Conservation (phyloP, 2,797 vertebrate species). For the Naso thynnoides region DNA sequence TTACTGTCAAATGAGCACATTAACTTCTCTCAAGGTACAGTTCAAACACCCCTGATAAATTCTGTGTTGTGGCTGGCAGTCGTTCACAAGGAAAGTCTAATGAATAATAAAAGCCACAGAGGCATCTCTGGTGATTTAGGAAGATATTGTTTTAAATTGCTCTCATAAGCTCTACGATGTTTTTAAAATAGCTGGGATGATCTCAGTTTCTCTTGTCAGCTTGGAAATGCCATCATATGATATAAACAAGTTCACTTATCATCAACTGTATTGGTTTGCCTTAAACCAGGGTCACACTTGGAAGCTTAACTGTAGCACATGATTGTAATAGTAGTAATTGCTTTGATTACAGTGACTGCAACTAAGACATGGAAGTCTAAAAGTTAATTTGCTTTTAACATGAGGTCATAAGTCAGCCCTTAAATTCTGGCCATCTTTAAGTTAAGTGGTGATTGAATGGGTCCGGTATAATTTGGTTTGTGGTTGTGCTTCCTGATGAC, state of each 20-base stretch:
- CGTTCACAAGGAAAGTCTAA: slow-evolving; percentile 35
- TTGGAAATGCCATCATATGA: slow-evolving; percentile 4
- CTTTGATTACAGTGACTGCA: not conserved
- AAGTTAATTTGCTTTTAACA: not conserved
- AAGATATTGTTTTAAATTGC: slow-evolving; percentile 49
- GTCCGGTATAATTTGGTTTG: slow-evolving; percentile 18
- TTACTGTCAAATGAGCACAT: slow-evolving; percentile 67
- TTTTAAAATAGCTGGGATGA: slow-evolving; percentile 29
- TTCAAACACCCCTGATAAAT: slow-evolving; percentile 64
- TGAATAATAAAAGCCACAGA: slow-evolving; percentile 69
- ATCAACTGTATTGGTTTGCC: slow-evolving; percentile 3
- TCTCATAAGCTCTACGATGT: slow-evolving; percentile 30
- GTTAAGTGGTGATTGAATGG: not conserved
- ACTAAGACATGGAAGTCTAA: not conserved
- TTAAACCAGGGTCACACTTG: not conserved
- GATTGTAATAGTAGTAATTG: not conserved
- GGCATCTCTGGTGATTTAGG: slow-evolving; percentile 54
- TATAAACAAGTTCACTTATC: not conserved
- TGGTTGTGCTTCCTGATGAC: slow-evolving; percentile 11
- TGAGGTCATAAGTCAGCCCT: not conserved
- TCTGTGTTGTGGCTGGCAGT: slow-evolving; percentile 23
- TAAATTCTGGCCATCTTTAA: too few species aligned
- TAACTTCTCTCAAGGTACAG: slow-evolving; percentile 65
- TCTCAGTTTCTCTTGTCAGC: slow-evolving; percentile 4
- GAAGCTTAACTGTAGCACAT: not conserved